Conservation (phyloP, 2,113 vertebrate species). For the Monarcha castaneiventris region DNA sequence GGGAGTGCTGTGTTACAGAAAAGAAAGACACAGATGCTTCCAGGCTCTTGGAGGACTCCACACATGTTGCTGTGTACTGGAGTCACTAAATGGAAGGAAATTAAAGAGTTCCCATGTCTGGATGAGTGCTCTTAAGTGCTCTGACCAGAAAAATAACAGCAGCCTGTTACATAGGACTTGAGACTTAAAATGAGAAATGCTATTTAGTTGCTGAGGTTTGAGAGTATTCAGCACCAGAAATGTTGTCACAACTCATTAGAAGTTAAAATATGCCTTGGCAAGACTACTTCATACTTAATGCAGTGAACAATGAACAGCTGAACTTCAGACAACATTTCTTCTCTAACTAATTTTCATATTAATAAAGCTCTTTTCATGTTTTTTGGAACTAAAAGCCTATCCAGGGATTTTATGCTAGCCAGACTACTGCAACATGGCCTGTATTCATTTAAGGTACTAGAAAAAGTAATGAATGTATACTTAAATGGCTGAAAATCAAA, state of each 20-base stretch:
- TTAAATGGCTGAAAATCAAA: not conserved
- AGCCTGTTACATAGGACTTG: not conserved
- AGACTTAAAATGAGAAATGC: not conserved
- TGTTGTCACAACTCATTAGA: not conserved
- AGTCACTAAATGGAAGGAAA: not conserved
- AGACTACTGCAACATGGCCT: not conserved
- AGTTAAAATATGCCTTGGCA: not conserved
- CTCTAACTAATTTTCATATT: not conserved
- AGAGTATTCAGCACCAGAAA: not conserved
- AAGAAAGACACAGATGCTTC: fast-evolving
- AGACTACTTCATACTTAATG: not conserved
- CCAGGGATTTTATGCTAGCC: not conserved
- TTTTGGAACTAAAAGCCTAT: not conserved
- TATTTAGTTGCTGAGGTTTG: not conserved
- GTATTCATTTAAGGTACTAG: not conserved
- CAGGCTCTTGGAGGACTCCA: not conserved
- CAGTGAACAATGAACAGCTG: not conserved
- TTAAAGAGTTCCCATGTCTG: not conserved
- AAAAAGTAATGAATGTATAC: not conserved
- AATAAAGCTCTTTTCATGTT: not conserved
- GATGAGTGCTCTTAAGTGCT: not conserved
- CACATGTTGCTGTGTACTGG: not conserved
- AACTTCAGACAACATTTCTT: not conserved
- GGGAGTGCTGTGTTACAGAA: not conserved
- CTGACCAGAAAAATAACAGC: not conserved